Evolutionary conservation across 35 echinoderm and acorn worm species (phyloP), one percentile per base, ranked within the genome.

Genomic region (Eucidaris tribuloides): DNA sequence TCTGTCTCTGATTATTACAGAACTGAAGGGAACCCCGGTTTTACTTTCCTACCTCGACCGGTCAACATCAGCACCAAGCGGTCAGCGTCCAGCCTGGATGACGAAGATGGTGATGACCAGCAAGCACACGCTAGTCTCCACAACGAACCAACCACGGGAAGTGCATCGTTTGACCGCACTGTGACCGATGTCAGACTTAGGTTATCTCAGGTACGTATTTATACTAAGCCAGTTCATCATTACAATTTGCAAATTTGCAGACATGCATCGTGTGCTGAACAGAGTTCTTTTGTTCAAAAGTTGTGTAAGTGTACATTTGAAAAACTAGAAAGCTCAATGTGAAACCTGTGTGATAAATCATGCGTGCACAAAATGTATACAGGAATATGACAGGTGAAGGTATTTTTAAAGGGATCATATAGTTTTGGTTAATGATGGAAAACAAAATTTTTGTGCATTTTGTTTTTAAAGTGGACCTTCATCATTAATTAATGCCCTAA

Each of bases 141-240:
- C 11, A 74, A 40, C 68, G 6, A 27, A 15, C 82, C 82, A 22
- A 34, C 36, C 20, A 52, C 61, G 23, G 62, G 82, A 6, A 43
- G 49, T 11, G 11, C 62, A 7, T 84, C 82, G n/a, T 84, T 70
- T 71, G 82, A 84, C 42, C 44, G 62, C 61, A 86, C 70, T 4
- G 68, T 86, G 49, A 38, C 31, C 30, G 30, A 36, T 40, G 41
- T 79, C 23, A 41, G 45, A 36, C 14, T 37, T n/a, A 52, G 48
- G 9, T 52, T 52, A 11, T 44, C 9, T 11, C 41, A 74, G 68
- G 34, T 74, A 0, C n/a, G 32, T 3, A 15, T 72, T 14, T 72
- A 24, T 17, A 33, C 5, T 70, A 7, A 36, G 48, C n/a, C 48
- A 52, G 48, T n/a, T 52, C n/a, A 11, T 44, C 9, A 7, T 36